These are phyloP conservation scores for Canis aureus DNA, from an alignment of 2,113 vertebrate species.

Conservation along the genomic window DNA sequence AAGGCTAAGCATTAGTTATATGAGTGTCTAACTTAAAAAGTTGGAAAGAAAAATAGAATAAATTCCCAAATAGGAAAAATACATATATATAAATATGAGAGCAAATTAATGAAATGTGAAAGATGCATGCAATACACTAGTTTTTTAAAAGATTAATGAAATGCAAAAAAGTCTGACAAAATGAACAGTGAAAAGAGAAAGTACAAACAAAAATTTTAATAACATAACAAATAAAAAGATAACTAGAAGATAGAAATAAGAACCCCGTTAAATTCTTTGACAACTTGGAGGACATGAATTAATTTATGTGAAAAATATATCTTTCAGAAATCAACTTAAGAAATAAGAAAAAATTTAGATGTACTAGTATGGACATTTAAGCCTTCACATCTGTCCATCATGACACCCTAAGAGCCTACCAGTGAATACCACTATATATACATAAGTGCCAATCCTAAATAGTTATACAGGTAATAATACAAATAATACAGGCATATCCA, in stretches of 20 bases:
- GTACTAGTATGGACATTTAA: neutral
- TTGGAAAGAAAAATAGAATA: neutral
- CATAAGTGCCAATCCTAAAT: neutral
- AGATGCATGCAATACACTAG: neutral
- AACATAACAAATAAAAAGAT: neutral
- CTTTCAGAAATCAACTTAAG: neutral
- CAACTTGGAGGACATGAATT: neutral
- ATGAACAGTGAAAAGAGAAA: neutral
- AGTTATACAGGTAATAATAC: neutral
- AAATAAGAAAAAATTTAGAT: neutral
- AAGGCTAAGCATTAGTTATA: neutral
- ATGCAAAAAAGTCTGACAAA: neutral
- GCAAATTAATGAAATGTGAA: neutral
- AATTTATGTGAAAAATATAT: neutral
- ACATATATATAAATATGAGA: neutral
- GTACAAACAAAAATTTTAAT: neutral
- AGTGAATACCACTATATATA: neutral
- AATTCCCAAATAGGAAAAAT: neutral
- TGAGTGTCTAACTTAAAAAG: neutral
- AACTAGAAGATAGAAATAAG: neutral
- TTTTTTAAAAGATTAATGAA: neutral
- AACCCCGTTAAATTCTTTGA: neutral
- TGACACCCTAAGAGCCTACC: neutral
- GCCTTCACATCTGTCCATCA: neutral
- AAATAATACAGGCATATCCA: neutral